phyloP scores from a whole-genome alignment of 2,113 vertebrate genomes.

The Drymodes brunneopygia region DNA sequence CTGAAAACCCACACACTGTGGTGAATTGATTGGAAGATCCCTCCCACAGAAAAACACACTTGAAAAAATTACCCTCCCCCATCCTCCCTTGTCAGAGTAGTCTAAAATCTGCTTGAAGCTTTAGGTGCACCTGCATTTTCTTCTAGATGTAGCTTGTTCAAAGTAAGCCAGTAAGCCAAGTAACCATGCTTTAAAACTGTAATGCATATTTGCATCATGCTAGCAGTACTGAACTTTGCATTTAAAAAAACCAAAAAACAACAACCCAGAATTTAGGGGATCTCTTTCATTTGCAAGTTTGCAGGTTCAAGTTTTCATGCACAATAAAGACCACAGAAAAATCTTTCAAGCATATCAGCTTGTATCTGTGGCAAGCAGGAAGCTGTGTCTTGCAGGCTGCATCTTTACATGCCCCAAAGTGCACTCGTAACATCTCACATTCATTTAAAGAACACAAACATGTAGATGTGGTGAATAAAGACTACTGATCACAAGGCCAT shows the following conservation, averaged over 20 bases:
- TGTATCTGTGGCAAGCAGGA: not conserved
- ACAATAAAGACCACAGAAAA: not conserved
- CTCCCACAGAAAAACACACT: not conserved
- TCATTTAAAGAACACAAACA: not conserved
- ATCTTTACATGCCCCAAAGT: not conserved
- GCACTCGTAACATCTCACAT: rapidly evolving
- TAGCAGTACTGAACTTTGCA: not conserved
- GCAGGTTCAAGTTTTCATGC: not conserved
- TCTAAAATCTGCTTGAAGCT: not conserved
- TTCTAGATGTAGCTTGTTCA: not conserved
- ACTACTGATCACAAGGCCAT: not conserved
- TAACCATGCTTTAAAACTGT: not conserved
- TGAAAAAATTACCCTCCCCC: not conserved
- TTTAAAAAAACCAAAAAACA: not conserved
- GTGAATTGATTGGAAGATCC: not conserved
- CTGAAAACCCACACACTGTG: not conserved
- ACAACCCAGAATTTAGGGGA: not conserved
- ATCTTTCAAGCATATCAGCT: not conserved
- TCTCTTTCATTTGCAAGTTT: not conserved
- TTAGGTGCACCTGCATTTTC: not conserved
- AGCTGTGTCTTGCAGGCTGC: not conserved
- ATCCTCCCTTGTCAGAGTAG: not conserved
- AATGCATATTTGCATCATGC: not conserved
- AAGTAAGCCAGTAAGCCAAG: not conserved
- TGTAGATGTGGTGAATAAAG: not conserved